Base-by-base conservation (phyloP, 2,113 vertebrate species). In the Triplophysa rosa region DNA sequence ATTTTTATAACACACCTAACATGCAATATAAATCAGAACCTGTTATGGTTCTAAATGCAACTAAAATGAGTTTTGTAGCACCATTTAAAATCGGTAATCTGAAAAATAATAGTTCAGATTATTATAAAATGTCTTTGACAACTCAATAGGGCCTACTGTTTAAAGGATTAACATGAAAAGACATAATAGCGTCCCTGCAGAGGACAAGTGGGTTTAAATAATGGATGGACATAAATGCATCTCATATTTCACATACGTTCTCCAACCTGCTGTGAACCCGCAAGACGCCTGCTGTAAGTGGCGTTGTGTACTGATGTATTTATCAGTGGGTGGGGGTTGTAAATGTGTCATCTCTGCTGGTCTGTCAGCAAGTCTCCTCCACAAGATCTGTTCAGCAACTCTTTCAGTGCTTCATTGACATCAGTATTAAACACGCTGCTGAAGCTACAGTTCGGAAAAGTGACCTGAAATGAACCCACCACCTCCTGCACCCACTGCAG, bases 401-500 rank as follows among this genome's bases (percentile, higher is more conserved):
- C 93, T 77, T 85, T 90, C 10, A 95, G 77, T 0, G 94, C 91
- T 49, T 93, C 91, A 24, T 88, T 93, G 68, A 92, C 4, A 1
- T 94, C 92, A 63, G 91, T 87, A 67, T 85, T 89, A 66, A 89
- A 85, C 70, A 81, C 71, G 4, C 79, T 74, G 79, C 79, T 81
- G 33, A 81, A 81, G 71, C 54, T 81, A 59, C 79, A 75, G 71
- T 37, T 81, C 3, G 82, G 78, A 1, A 59, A 88, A 29, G 91
- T 91, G 26, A 87, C 79, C 6, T 91, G 93, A 83, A 93, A 89
- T n/a, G 87, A 86, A 42, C 88, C 87, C 81, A 93, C 88, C 67
- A 95, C 87, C 19, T 94, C 94, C 88, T 95, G 94, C 42, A 96
- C 86, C 94, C 94, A 95, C 52, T 83, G 88, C 47, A 98, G 90